A percentile compares a stretch with the other conserved stretches of the same genome.
Conservation (phyloP, 1,140 invertebrate species). For the Geopemphigus sp. region DNA sequence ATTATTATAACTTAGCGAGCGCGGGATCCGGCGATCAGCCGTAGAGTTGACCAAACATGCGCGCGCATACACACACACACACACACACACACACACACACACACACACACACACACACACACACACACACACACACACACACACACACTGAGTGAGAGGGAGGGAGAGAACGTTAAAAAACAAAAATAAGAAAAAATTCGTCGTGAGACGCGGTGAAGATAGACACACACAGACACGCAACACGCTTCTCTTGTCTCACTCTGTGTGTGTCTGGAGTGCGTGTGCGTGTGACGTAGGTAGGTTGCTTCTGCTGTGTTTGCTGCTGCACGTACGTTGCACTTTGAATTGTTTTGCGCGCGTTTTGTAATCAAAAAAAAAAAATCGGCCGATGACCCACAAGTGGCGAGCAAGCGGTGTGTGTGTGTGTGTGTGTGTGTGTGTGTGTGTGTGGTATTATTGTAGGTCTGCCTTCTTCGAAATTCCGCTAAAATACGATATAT, state of each 20-base stretch:
- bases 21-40: too few species aligned
- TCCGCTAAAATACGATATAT: neutral
- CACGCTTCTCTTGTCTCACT: slow-evolving; percentile 4
- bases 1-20: too few species aligned
- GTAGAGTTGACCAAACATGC: neutral
- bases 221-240: neutral
- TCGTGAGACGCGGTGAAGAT: too few species aligned
- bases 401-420: too few species aligned
- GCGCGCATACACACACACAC: too few species aligned
- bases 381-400: slow-evolving; percentile 15
- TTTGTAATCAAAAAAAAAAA: slow-evolving; percentile 37
- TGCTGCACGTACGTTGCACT: slow-evolving; percentile 18
- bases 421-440: too few species aligned
- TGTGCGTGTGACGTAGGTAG: neutral
- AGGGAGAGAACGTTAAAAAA: neutral
- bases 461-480: neutral
- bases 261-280: neutral
- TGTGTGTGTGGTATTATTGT: neutral
- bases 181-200: neutral
- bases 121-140: neutral
- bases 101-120: too few species aligned
- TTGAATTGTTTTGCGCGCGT: slow-evolving; percentile 6
- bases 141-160: neutral
- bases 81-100: too few species aligned
- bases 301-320: neutral